phyloP scores from a whole-genome alignment of 2,888 invertebrate species.

The Rotaria magnacalcarata region DNA sequence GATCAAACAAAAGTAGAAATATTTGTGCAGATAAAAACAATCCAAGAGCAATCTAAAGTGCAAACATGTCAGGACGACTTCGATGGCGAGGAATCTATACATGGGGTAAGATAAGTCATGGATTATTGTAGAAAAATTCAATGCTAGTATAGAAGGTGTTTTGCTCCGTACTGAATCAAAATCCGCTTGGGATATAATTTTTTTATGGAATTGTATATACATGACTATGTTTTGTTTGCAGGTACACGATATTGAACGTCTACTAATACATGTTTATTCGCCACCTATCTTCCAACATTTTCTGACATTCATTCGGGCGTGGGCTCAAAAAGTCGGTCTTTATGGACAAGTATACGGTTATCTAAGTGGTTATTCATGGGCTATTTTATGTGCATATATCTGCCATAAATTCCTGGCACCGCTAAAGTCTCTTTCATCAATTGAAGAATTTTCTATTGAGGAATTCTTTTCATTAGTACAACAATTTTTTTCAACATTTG shows the following conservation, averaged over 20 bases:
- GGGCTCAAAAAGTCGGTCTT: neutral
- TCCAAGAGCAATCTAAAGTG: neutral
- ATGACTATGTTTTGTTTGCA: no score
- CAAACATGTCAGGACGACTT: neutral
- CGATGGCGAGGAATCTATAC: neutral
- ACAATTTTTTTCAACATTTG: neutral
- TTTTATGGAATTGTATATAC: no score
- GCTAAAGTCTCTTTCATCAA: neutral
- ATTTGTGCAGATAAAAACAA: neutral
- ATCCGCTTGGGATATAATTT: no score
- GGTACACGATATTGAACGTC: neutral
- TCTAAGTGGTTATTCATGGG: neutral
- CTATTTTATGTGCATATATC: neutral
- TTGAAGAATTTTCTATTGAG: neutral
- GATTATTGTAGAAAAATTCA: no score
- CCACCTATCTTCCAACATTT: neutral
- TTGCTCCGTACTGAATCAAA: no score
- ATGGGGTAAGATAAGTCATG: neutral
- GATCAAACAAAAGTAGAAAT: constrained; percentile 5
- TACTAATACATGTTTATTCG: neutral
- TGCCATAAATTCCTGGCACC: neutral
- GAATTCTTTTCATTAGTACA: neutral
- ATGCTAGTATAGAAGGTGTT: no score
- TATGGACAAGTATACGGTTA: constrained; percentile 14
- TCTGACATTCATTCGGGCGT: neutral